Base-by-base conservation (phyloP, 2,797 vertebrate genomes). In the Sebastes diaconus region DNA sequence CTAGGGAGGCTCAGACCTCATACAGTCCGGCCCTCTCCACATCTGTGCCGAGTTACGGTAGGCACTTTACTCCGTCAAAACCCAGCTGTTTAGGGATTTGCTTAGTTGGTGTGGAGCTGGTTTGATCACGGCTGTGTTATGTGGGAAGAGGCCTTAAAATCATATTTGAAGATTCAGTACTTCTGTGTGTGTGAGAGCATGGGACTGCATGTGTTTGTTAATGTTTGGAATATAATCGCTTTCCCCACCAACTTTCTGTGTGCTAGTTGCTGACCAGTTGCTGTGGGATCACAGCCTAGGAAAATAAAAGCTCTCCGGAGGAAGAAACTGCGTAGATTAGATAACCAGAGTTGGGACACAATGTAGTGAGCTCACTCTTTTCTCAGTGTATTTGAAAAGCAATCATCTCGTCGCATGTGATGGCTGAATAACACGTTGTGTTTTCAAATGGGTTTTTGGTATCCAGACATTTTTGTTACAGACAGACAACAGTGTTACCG, bases 31-130 rank as follows among this genome's bases (percentile, higher is more conserved):
- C 70, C 83, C 58, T 86, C 85, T 87, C 57, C 87, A 93, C 94
- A 94, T 95, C 93, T 96, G 94, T 87, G 83, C 87, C 73, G 79
- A 79, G 86, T 95, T 94, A 95, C 69, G 20, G 84, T 88, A 80
- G 90, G 90, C 91, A 90, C 93, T 94, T 89, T 70, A 69, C 85
- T 86, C 85, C 67, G 74, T 91, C 92, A 83, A 78, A 84, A 80
- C 71, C 83, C 87, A 91, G 93, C 93, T 89, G 90, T 92, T 94
- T 65, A 66, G 77, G 83, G 87, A 94, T 93, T 92, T 87, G 58
- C 83, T 87, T 77, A 91, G 91, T 86, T 91, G 84, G 59, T 81
- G 79, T 68, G 64, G 61, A 84, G 80, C 50, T 20, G 64, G 81
- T 88, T 86, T 80, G 84, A 92, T 88, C 77, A 57, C 6, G 6